Base-by-base conservation (phyloP, 1,140 invertebrate species). In the Vollenhovia emeryi region DNA sequence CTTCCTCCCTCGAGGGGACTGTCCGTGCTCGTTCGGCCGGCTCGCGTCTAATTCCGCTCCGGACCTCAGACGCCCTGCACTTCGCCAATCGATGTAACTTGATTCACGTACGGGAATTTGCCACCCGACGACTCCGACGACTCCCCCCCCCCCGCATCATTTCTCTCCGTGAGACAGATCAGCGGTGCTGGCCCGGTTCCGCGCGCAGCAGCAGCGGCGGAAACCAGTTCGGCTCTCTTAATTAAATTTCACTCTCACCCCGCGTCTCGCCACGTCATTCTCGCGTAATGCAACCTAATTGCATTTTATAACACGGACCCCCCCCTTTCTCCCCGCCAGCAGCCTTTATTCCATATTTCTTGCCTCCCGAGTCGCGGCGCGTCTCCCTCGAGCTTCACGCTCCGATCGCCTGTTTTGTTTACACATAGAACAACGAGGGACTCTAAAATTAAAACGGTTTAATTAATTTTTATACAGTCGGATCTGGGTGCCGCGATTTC, bases 271-370 rank as follows among this genome's bases (percentile, higher is more conserved):
- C 62, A 30, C 48, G 48, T 78, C 73, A 60, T 79, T 89, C 76
- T n/a, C 57, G 83, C 79, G 84, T 80, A 83, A 84, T 89, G 79
- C 79, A 74, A 89, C 79, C 88, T 80, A 89, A 89, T 89, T 89
- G 85, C 74, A 64, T 84, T 89, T 84, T 59, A 75, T 74, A 85
- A 50, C 87, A 27, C 30, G 15, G 13, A n/a, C n/a, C n/a, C 45
- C 45, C 73, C 27, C 24, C 80, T 36, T 21, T 27, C 15, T n/a
- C 8, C 24, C 45, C n/a, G 8, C 7, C 13, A 18, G n/a, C 50
- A 18, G 15, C 27, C 2, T 64, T 62, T 76, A 43, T 43, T 76
- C 40, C 55, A 60, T 62, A 62, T 62, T 76, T 24, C 43, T 80
- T 33, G 48, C 15, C 48, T 69, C 36, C 24, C 33, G 30, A 3